phyloP scores from a whole-genome alignment of 2,888 invertebrate species.

The Drosophila bunnanda region DNA sequence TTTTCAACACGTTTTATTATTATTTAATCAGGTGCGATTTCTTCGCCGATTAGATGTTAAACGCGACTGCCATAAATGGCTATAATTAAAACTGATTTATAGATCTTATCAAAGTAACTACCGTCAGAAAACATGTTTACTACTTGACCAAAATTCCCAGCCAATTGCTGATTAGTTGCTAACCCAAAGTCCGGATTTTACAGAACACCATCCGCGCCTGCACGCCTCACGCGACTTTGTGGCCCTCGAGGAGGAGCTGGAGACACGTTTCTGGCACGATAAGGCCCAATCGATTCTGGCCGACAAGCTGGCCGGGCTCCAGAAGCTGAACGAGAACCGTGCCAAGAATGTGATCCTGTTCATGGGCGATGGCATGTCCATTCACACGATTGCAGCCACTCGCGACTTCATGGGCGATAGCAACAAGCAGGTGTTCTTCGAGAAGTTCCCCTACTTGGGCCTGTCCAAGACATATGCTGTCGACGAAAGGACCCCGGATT shows the following conservation, averaged over 20 bases:
- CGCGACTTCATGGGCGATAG: slow-evolving; percentile 88
- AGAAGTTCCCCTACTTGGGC: slow-evolving; percentile 87
- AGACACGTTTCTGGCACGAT: slow-evolving; percentile 80
- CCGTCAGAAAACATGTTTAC: slow-evolving; percentile 17
- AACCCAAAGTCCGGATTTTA: slow-evolving; percentile 29
- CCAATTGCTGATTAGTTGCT: slow-evolving; percentile 26
- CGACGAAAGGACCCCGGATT: slow-evolving; percentile 91
- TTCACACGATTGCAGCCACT: slow-evolving; percentile 88
- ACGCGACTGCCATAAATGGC: slow-evolving; percentile 8
- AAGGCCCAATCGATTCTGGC: slow-evolving; percentile 78
- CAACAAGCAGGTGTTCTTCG: slow-evolving; percentile 87
- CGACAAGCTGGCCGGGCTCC: slow-evolving; percentile 64
- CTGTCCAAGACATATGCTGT: slow-evolving; percentile 90
- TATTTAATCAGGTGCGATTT: not conserved
- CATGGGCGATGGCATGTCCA: slow-evolving; percentile 91
- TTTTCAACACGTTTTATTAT: slow-evolving; percentile 29
- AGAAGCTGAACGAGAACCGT: slow-evolving; percentile 73
- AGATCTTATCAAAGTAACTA: not conserved
- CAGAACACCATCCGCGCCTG: slow-evolving; percentile 71
- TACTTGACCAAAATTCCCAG: slow-evolving; percentile 4
- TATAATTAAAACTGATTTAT: slow-evolving; percentile 44
- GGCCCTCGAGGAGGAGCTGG: slow-evolving; percentile 62
- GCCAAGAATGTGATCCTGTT: slow-evolving; percentile 89
- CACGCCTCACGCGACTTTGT: slow-evolving; percentile 50
- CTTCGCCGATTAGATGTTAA: slow-evolving; percentile 1